These are phyloP conservation scores for Drosophila nikananu DNA, from an alignment of 1,140 invertebrate species.

Conservation along the genomic window DNA sequence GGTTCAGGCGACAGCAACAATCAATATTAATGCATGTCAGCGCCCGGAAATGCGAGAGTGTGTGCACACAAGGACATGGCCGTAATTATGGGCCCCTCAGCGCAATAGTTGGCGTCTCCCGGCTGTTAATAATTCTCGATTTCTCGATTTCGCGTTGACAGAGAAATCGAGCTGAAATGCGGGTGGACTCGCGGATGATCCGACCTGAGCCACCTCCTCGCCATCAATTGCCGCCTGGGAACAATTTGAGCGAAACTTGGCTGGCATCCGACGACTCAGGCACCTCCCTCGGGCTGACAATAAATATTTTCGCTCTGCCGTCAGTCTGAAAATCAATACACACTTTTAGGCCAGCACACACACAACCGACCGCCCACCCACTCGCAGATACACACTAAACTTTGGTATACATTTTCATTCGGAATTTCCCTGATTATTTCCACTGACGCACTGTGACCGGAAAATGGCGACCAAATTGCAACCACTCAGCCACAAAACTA, in stretches of 20 bases:
- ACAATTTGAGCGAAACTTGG: slow-evolving; percentile 53
- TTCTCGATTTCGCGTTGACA: slow-evolving; percentile 43
- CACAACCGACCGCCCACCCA: slow-evolving; percentile 1
- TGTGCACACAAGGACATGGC: slow-evolving; percentile 34
- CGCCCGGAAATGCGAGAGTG: slow-evolving; percentile 30
- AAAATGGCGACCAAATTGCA: slow-evolving; percentile 31
- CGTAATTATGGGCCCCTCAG: slow-evolving; percentile 52
- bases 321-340: slow-evolving; percentile 59
- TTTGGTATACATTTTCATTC: slow-evolving; percentile 33
- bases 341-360: slow-evolving; percentile 38
- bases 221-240: slow-evolving; percentile 49
- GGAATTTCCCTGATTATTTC: slow-evolving; percentile 21
- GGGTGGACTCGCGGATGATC: not conserved
- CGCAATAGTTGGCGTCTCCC: slow-evolving; percentile 42
- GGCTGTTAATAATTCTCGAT: slow-evolving; percentile 45
- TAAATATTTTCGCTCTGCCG: slow-evolving; percentile 57
- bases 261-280: slow-evolving; percentile 22
- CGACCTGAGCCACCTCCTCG: slow-evolving; percentile 7
- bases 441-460: slow-evolving; percentile 19
- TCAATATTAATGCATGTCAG: slow-evolving; percentile 62
- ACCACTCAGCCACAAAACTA: slow-evolving; percentile 26
- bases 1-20: slow-evolving; percentile 53
- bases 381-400: slow-evolving; percentile 35
- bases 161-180: slow-evolving; percentile 7
- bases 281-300: slow-evolving; percentile 45